Percentiles rank a stretch among this genome's conserved stretches.
Evolutionary conservation across 2,113 vertebrate genomes (phyloP).

Genomic region (Acrocephalus kingi): DNA sequence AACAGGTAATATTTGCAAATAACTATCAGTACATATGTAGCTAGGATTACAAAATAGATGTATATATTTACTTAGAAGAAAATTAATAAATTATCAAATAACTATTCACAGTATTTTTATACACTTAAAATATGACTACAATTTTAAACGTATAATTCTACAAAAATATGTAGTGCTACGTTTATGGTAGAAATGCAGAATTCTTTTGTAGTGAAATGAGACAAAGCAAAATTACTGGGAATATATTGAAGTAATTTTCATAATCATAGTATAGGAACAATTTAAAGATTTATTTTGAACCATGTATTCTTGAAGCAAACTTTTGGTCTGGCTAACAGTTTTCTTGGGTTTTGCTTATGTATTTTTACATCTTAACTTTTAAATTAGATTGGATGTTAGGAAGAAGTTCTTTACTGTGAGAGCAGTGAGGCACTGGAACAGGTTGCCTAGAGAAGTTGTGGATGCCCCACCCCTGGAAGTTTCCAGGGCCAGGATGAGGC

Average conservation of each 20-base stretch:
- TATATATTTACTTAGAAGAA: background rate
- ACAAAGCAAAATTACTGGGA: background rate
- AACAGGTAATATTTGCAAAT: background rate
- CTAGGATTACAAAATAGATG: background rate
- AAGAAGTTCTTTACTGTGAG: background rate
- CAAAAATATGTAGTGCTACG: background rate
- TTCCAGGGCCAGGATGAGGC: background rate
- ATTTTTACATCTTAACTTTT: background rate
- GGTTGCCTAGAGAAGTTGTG: background rate
- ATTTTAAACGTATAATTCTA: background rate
- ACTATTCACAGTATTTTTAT: background rate
- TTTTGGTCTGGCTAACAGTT: background rate
- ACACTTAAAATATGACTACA: background rate
- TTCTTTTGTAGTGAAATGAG: background rate
- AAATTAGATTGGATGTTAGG: background rate
- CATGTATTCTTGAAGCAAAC: background rate
- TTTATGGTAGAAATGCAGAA: background rate
- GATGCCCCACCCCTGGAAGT: background rate
- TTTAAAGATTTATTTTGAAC: background rate
- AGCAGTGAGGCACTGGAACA: background rate
- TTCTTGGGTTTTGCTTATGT: background rate
- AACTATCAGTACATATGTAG: background rate
- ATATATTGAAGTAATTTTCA: background rate
- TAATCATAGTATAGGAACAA: background rate
- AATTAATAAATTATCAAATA: background rate